These are phyloP conservation scores for Cephalopterus ornatus DNA, from an alignment of 2,113 vertebrate species.

Conservation along the genomic window DNA sequence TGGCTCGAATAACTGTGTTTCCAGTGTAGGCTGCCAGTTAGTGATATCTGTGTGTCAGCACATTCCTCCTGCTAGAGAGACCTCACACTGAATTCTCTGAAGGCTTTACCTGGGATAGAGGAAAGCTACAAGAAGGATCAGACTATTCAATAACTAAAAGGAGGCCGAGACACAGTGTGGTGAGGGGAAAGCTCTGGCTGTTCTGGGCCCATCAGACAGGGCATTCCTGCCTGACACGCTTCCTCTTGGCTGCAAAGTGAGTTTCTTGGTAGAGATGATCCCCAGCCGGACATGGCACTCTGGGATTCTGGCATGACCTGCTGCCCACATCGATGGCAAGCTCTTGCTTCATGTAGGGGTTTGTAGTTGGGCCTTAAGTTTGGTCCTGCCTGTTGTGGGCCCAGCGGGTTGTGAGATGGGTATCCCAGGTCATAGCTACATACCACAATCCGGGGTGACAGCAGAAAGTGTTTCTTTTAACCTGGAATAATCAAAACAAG, in stretches of 20 bases:
- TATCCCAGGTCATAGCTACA: background rate
- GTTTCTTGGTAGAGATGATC: background rate
- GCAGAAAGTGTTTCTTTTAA: background rate
- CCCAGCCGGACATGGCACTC: background rate
- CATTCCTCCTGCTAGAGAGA: conserved; percentile 25
- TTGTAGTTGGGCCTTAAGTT: background rate
- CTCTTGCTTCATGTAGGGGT: background rate
- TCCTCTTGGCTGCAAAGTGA: background rate
- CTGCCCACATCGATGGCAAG: background rate
- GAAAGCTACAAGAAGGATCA: background rate
- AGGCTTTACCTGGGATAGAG: conserved; percentile 6
- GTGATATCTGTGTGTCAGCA: conserved; percentile 33
- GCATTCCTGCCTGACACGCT: background rate
- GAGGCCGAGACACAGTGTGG: accelerated
- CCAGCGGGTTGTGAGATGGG: background rate
- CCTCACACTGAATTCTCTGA: background rate
- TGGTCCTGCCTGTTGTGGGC: background rate
- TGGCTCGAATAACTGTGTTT: conserved; percentile 8
- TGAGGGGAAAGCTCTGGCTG: background rate
- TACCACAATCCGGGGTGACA: accelerated
- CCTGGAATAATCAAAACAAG: background rate
- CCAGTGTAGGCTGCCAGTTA: background rate
- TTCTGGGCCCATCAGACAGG: background rate
- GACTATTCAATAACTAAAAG: background rate
- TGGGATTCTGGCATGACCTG: background rate